Percentiles rank a stretch among this genome's conserved stretches.
These are phyloP conservation scores for Pseudochirops cupreus DNA, from an alignment of 2,797 vertebrate species.

Conservation along the genomic window DNA sequence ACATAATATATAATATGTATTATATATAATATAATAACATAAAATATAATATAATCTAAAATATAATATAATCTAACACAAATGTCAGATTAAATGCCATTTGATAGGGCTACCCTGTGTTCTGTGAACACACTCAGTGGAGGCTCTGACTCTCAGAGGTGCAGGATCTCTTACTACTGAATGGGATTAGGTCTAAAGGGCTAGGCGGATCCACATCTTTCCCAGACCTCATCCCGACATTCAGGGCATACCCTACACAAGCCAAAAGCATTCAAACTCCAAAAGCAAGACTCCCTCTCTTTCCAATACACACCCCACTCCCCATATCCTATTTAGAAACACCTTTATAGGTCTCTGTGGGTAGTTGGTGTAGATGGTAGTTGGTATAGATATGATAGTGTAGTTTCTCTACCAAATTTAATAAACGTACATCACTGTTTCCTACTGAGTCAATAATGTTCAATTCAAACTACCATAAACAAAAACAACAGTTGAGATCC, in stretches of 20 bases:
- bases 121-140: neutral
- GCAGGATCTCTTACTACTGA: neutral
- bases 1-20: no score
- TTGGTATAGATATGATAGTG: neutral
- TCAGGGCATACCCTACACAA: neutral
- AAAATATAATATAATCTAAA: no score
- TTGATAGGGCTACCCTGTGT: neutral
- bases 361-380: no score
- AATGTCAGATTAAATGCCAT: neutral
- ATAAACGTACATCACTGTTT: constrained; percentile 21
- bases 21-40: no score
- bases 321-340: neutral
- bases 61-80: no score
- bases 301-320: neutral
- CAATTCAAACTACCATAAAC: constrained; percentile 14
- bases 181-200: neutral
- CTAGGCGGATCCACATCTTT: neutral
- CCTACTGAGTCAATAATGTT: constrained; percentile 11
- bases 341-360: neutral
- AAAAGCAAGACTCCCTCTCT: neutral
- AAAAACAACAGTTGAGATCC: neutral
- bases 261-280: neutral
- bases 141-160: neutral
- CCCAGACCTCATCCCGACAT: neutral
- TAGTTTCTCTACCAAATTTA: constrained; percentile 36